Percentiles rank a stretch among this genome's conserved stretches.
These are phyloP conservation scores for Sinodicranocentrus sp. DNA, from an alignment of 2,888 invertebrate species.

Conservation along the genomic window DNA sequence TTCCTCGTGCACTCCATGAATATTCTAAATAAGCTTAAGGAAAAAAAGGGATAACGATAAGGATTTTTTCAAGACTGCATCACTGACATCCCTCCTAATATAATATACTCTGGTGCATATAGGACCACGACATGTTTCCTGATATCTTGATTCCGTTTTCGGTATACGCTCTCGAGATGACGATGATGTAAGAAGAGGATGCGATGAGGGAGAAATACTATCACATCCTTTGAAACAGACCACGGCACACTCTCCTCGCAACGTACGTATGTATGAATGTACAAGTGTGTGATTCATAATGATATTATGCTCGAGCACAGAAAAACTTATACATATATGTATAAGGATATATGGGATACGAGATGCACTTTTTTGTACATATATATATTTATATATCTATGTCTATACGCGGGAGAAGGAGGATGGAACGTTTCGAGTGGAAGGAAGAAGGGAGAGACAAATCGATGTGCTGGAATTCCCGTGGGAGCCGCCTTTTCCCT, in stretches of 20 bases:
- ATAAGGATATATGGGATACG: neutral
- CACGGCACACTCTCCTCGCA: slow-evolving; percentile 10
- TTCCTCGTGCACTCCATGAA: no score
- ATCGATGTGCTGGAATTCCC: slow-evolving; percentile 77
- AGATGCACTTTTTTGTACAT: slow-evolving; percentile 10
- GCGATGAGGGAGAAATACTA: slow-evolving; percentile 32
- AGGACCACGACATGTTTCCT: slow-evolving; percentile 53
- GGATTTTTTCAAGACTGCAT: neutral
- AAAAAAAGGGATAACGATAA: neutral
- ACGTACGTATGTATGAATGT: neutral
- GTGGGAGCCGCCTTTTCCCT: slow-evolving; percentile 76
- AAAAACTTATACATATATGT: slow-evolving; percentile 1
- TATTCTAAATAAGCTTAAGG: no score
- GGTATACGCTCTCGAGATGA: neutral
- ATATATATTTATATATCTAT: slow-evolving; percentile 11
- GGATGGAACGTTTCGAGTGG: slow-evolving; percentile 67
- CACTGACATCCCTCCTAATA: no score
- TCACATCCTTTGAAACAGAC: slow-evolving; percentile 26
- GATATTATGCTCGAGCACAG: slow-evolving; percentile 21
- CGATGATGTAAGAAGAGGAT: slow-evolving; percentile 41
- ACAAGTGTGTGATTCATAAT: slow-evolving; percentile 59
- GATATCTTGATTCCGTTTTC: slow-evolving; percentile 64
- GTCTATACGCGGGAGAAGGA: slow-evolving; percentile 52
- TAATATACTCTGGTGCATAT: no score
- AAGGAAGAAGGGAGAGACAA: slow-evolving; percentile 77